Percentiles rank a stretch among this genome's conserved stretches.
These are phyloP conservation scores for Pocillopora meandrina DNA, from an alignment of 92 coral and sea anemone species.

Conservation along the genomic window DNA sequence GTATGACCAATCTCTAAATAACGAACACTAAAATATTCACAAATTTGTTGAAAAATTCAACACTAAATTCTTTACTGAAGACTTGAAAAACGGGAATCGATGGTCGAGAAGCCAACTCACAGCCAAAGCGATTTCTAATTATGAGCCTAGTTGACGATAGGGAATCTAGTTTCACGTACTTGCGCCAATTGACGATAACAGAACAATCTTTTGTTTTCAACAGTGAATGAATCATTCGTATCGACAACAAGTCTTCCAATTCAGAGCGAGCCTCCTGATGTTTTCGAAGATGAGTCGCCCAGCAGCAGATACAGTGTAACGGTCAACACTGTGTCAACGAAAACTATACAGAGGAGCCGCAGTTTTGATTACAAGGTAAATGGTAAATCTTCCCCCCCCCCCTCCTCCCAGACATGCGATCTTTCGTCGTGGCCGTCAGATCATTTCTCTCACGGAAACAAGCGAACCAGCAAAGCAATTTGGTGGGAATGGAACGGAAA, in stretches of 20 bases:
- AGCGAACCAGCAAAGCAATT: not conserved
- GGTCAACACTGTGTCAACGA: slow-evolving; percentile 2
- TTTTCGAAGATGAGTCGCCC: slow-evolving; percentile 8
- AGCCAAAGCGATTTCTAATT: no score
- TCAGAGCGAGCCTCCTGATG: slow-evolving; percentile 17
- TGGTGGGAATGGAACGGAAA: not conserved
- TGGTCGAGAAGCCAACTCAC: no score
- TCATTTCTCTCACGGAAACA: not conserved
- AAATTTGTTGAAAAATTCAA: no score
- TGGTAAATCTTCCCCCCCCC: not conserved
- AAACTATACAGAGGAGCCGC: not conserved
- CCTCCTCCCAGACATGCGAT: no score
- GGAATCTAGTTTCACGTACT: no score
- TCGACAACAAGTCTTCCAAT: slow-evolving; percentile 5
- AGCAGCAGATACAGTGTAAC: not conserved
- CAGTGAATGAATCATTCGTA: slow-evolving; percentile 20
- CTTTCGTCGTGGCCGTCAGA: not conserved
- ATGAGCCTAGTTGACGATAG: no score
- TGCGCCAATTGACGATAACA: not conserved
- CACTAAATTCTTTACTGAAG: no score
- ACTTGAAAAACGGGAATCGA: no score
- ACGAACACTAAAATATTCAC: no score
- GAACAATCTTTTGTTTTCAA: not conserved
- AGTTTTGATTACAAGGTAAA: slow-evolving; percentile 23
- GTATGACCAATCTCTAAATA: no score